Evolutionary conservation across 2,888 invertebrate genomes (phyloP).

Genomic region (Cephus runcator): DNA sequence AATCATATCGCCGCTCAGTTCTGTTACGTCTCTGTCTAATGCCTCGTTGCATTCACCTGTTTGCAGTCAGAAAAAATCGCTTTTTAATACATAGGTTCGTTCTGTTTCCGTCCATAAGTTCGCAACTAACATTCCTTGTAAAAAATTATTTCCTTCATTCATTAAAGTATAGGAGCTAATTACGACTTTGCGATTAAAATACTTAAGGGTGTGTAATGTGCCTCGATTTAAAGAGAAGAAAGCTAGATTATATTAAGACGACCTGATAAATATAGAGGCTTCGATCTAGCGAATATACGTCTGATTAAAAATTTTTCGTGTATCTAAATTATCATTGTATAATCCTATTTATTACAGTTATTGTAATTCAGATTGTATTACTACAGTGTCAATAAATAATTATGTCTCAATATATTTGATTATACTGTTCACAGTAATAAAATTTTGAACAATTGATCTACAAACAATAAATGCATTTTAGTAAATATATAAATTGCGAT

Average conservation of each 20-base stretch:
- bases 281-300: neutral
- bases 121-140: neutral
- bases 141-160: neutral
- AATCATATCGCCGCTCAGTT: slow-evolving; percentile 50
- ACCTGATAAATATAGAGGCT: neutral
- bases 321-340: slow-evolving; percentile 25
- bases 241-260: neutral
- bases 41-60: slow-evolving; percentile 61
- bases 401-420: neutral
- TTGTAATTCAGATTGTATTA: slow-evolving; percentile 38
- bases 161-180: neutral
- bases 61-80: slow-evolving; percentile 6
- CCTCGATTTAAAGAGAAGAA: neutral
- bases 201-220: neutral
- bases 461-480: neutral
- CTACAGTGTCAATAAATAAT: slow-evolving; percentile 40
- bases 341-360: slow-evolving; percentile 39
- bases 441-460: neutral
- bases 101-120: neutral
- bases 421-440: neutral
- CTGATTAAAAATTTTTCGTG: neutral
- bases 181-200: neutral
- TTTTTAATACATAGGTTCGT: neutral
- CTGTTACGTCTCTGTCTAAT: slow-evolving; percentile 52
- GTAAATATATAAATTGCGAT: slow-evolving; percentile 4